Evolutionary conservation across 2,888 invertebrate species (phyloP).

Genomic region (Drosophila monieri): DNA sequence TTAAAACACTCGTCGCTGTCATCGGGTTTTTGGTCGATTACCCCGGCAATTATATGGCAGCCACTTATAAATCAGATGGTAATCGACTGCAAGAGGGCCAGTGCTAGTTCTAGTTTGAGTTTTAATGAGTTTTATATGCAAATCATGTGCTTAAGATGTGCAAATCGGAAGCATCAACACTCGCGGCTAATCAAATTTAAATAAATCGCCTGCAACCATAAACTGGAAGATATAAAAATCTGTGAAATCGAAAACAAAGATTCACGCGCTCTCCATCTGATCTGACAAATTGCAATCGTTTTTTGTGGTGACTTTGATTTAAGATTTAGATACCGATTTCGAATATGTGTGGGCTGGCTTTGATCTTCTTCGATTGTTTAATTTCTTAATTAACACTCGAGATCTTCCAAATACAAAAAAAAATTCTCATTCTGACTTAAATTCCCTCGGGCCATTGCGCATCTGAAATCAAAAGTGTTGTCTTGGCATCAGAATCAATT

Average conservation of each 20-base stretch:
- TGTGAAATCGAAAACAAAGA: slow-evolving; percentile 8
- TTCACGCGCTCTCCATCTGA: slow-evolving; percentile 18
- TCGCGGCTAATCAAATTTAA: slow-evolving; percentile 48
- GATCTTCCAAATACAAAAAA: slow-evolving; percentile 9
- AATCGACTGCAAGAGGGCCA: neutral
- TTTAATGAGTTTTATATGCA: slow-evolving; percentile 34
- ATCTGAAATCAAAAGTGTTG: slow-evolving; percentile 75
- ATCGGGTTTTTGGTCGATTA: slow-evolving; percentile 22
- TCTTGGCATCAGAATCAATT: slow-evolving; percentile 29
- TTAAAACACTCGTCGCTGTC: slow-evolving; percentile 21
- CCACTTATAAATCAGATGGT: slow-evolving; percentile 33
- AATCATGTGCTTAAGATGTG: slow-evolving; percentile 43
- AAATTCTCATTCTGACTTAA: slow-evolving; percentile 20
- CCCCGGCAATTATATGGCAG: slow-evolving; percentile 24
- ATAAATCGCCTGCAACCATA: slow-evolving; percentile 26
- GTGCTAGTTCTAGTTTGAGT: slow-evolving; percentile 20
- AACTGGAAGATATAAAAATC: slow-evolving; percentile 18
- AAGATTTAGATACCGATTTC: slow-evolving; percentile 6
- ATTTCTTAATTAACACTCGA: slow-evolving; percentile 75
- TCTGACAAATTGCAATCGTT: slow-evolving; percentile 43
- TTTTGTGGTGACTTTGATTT: slow-evolving; percentile 31
- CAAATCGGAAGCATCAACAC: slow-evolving; percentile 50
- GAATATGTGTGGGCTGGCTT: slow-evolving; percentile 39
- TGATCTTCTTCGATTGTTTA: slow-evolving; percentile 52
- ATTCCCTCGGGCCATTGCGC: slow-evolving; percentile 59